These are phyloP conservation scores for Sternarchorhynchus goeldii DNA, from an alignment of 2,797 vertebrate genomes.

Conservation along the genomic window DNA sequence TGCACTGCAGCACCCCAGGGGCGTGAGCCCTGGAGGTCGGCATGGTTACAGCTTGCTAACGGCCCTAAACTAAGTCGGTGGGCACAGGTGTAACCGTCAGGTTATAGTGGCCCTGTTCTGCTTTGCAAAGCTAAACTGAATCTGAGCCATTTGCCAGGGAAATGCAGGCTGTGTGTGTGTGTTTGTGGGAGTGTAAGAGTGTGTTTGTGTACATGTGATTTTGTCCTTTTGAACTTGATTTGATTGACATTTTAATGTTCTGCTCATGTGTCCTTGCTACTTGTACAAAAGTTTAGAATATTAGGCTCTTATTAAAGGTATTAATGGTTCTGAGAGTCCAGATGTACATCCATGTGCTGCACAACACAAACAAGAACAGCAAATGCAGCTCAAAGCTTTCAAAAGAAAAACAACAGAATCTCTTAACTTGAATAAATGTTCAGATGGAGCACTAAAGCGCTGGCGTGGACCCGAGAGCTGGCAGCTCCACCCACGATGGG, in stretches of 20 bases:
- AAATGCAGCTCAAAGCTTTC: no score
- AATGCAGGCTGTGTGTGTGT: background rate
- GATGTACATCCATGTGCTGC: no score
- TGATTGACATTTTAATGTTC: constrained; percentile 29
- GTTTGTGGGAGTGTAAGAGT: constrained; percentile 17
- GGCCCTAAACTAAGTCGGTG: constrained; percentile 8
- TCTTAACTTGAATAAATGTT: background rate
- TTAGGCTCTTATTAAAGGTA: no score
- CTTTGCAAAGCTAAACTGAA: constrained; percentile 29
- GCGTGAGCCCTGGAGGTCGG: constrained; percentile 16
- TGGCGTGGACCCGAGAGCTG: no score
- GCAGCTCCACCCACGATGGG: background rate
- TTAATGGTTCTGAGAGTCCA: no score
- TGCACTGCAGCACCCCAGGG: constrained; percentile 39
- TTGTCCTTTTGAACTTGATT: background rate
- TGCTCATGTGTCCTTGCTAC: background rate
- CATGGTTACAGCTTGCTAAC: constrained; percentile 6
- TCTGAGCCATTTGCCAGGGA: constrained; percentile 9
- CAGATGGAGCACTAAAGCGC: background rate
- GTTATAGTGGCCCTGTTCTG: constrained; percentile 7
- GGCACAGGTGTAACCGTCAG: constrained; percentile 22
- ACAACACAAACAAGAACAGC: no score
- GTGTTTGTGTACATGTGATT: constrained; percentile 6
- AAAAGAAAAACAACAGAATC: no score
- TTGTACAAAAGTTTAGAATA: background rate